A percentile compares a stretch with the other conserved stretches of the same genome.
Evolutionary conservation across 2,888 invertebrate genomes (phyloP).

Genomic region (Hololepta plana): DNA sequence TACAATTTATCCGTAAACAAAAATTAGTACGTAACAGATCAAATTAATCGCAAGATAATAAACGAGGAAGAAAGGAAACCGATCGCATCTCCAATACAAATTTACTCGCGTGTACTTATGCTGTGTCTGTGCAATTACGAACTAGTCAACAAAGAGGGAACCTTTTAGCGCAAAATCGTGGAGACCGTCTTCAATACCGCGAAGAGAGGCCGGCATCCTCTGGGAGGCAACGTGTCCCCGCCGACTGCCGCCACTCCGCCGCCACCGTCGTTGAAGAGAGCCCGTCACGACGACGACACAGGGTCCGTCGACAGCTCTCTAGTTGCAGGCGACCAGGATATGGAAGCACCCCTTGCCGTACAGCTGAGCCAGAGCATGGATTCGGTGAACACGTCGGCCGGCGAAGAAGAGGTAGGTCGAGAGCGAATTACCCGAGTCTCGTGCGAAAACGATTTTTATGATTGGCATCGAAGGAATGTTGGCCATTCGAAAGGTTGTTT

Average conservation of each 20-base stretch:
- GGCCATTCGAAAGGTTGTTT: too few relatives aligned
- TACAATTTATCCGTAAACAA: too few relatives aligned
- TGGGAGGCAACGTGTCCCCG: conserved; percentile 25
- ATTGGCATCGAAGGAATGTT: too few relatives aligned
- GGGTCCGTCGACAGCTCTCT: conserved; percentile 17
- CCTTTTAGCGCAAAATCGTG: conserved; percentile 24
- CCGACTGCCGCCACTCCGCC: conserved; percentile 21
- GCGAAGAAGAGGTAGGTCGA: conserved; percentile 86
- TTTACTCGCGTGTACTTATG: too few relatives aligned
- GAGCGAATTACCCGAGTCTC: too few relatives aligned
- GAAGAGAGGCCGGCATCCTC: conserved; percentile 29
- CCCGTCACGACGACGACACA: conserved; percentile 24
- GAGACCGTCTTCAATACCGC: conserved; percentile 28
- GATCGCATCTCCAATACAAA: too few relatives aligned
- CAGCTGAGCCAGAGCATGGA: conserved; percentile 94
- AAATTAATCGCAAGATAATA: too few relatives aligned
- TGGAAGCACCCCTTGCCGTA: conserved; percentile 51
- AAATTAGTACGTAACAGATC: too few relatives aligned
- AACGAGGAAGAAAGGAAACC: too few relatives aligned
- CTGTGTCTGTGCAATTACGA: too few relatives aligned
- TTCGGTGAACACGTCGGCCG: conserved; percentile 87
- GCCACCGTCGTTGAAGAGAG: conserved; percentile 26
- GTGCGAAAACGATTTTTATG: too few relatives aligned
- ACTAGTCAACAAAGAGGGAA: conserved; percentile 8
- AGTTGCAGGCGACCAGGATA: conserved; percentile 29